Conservation (phyloP, 2,888 invertebrate species). For the Zaprionus lineosus region DNA sequence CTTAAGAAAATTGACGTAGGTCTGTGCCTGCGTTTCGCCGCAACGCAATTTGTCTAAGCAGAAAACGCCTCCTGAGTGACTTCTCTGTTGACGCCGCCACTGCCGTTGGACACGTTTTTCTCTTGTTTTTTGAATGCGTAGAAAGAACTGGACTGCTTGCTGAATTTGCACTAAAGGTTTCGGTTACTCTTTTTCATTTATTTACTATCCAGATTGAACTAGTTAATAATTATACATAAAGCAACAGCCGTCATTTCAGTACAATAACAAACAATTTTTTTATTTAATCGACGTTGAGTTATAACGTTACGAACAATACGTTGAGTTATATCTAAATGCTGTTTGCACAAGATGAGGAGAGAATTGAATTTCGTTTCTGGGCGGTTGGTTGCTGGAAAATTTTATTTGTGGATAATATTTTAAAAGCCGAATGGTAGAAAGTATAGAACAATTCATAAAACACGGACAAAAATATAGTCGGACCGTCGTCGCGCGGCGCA, state of each 20-base stretch:
- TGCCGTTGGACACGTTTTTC: slow-evolving; percentile 55
- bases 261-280: slow-evolving; percentile 23
- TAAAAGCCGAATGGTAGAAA: slow-evolving; percentile 57
- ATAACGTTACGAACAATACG: slow-evolving; percentile 32
- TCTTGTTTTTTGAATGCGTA: slow-evolving; percentile 37
- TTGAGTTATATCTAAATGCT: slow-evolving; percentile 42
- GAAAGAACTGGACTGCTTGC: too few relatives aligned
- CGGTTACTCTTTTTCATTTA: slow-evolving; percentile 19
- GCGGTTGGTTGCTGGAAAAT: slow-evolving; percentile 46
- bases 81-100: slow-evolving; percentile 34
- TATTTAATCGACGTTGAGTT: slow-evolving; percentile 30
- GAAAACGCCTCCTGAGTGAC: slow-evolving; percentile 43
- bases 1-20: slow-evolving; percentile 17
- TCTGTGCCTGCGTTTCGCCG: slow-evolving; percentile 65
- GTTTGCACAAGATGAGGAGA: slow-evolving; percentile 24
- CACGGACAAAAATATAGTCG: slow-evolving; percentile 70
- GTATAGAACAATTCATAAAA: slow-evolving; percentile 59
- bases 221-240: slow-evolving; percentile 40
- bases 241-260: slow-evolving; percentile 20
- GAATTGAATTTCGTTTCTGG: too few relatives aligned
- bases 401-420: slow-evolving; percentile 27
- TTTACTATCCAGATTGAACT: too few relatives aligned
- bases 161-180: too few relatives aligned
- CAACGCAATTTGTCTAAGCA: slow-evolving; percentile 74
- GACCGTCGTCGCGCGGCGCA: slow-evolving; percentile 72